Evolutionary conservation across 2,797 vertebrate genomes (phyloP).

Genomic region (Vultur gryphus): DNA sequence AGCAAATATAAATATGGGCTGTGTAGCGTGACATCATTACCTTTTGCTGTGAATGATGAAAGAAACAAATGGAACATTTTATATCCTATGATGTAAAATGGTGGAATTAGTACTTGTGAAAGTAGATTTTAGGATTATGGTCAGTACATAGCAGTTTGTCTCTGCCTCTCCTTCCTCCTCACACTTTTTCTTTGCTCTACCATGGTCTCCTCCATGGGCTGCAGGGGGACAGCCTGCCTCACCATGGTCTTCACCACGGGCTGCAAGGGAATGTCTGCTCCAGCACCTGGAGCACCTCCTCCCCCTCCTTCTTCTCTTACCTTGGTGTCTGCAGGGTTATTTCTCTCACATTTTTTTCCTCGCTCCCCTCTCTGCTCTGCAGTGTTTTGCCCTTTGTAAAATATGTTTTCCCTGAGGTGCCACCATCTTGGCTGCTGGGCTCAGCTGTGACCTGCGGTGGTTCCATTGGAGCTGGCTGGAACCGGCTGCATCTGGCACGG

Average conservation of each 20-base stretch:
- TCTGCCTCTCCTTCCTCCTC: not conserved
- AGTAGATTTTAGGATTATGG: not conserved
- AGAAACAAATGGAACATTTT: not conserved
- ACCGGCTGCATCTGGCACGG: accelerated
- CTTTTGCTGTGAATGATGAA: not conserved
- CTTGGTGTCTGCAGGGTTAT: not conserved
- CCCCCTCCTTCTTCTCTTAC: not conserved
- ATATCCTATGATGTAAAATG: not conserved
- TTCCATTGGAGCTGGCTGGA: accelerated
- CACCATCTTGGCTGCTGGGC: accelerated
- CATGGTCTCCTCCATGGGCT: not conserved
- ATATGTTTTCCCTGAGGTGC: accelerated
- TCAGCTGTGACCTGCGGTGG: accelerated
- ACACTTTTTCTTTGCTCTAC: not conserved
- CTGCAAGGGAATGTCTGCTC: not conserved
- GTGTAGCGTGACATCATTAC: accelerated
- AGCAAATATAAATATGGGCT: not conserved
- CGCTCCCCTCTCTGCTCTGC: not conserved
- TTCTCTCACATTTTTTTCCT: not conserved
- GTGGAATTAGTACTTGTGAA: not conserved
- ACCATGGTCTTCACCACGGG: not conserved
- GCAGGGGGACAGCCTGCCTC: not conserved
- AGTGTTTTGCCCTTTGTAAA: not conserved
- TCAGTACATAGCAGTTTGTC: not conserved
- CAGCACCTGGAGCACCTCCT: not conserved